Conservation (phyloP, 2,888 invertebrate species). For the Anthophora plumipes region DNA sequence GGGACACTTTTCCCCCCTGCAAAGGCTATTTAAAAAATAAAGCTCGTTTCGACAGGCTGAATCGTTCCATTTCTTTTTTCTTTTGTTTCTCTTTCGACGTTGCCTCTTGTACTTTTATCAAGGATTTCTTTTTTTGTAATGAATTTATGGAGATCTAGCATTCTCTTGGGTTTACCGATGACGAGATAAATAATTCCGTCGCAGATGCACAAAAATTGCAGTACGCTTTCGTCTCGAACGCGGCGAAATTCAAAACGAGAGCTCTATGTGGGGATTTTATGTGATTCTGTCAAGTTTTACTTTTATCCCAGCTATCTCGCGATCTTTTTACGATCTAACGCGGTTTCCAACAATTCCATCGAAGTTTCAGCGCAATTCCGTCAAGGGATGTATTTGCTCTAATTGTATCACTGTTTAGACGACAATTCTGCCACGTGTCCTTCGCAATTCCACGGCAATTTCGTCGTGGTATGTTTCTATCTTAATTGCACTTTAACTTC, state of each 20-base stretch:
- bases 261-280: neutral
- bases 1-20: fast-evolving
- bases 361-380: neutral
- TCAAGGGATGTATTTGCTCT: too few relatives aligned
- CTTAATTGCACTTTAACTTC: too few relatives aligned
- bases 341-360: neutral
- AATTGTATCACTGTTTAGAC: too few relatives aligned
- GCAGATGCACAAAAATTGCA: neutral
- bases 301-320: neutral
- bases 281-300: neutral
- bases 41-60: neutral
- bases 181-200: too few relatives aligned
- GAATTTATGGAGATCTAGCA: too few relatives aligned
- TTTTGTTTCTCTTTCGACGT: too few relatives aligned
- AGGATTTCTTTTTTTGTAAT: too few relatives aligned
- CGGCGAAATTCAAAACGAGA: neutral
- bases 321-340: neutral
- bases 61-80: too few relatives aligned
- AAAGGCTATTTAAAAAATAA: neutral
- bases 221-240: too few relatives aligned
- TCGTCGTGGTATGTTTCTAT: neutral
- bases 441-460: neutral
- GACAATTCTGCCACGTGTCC: neutral
- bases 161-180: too few relatives aligned
- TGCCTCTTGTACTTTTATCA: too few relatives aligned